Evolutionary conservation across 2,797 vertebrate species (phyloP), one percentile per base, ranked within the genome.

Genomic region (Lerista edwardsae): DNA sequence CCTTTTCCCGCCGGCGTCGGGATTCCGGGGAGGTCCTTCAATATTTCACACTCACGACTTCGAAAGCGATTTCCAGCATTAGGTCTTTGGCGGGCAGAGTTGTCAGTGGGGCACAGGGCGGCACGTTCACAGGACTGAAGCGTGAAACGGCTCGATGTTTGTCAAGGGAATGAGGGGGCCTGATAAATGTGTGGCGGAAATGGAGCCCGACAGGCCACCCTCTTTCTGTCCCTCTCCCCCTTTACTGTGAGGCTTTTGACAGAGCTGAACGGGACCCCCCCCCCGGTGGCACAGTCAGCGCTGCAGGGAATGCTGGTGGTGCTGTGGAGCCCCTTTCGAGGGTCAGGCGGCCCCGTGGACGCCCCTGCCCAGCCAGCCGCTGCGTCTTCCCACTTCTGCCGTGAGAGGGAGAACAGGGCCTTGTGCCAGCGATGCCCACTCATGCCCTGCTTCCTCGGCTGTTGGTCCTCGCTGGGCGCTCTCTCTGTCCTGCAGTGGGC

Each of bases 31-130:
- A 12, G 59, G 75, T 78, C 77, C 91, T 90, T 81, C 92, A 89
- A 91, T 94, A 94, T 94, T 95, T 95, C 94, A 94, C 93, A 91
- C 87, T 94, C 93, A 95, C 95, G 91, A 90, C 92, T 94, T 92
- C 94, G 94, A n/a, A 94, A 92, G 90, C 89, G 91, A 90, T 84
- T 83, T 39, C 94, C 94, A 93, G 94, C 95, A 95, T 94, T 94
- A 93, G 93, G 89, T 64, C 93, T 90, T 87, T 93, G 92, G 91
- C 91, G 87, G 64, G 88, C 31, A 1, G 85, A 14, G 86, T 93
- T 93, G 93, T 89, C 90, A 86, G 92, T 74, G 92, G 93, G 92
- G 91, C 87, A 87, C 75, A 86, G 92, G 93, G 92, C 77, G 88
- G 90, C 91, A 84, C 81, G 91, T 85, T 80, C 88, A 84, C 88